phyloP scores from a whole-genome alignment of 2,797 vertebrate species.

The Protonibea diacanthus region DNA sequence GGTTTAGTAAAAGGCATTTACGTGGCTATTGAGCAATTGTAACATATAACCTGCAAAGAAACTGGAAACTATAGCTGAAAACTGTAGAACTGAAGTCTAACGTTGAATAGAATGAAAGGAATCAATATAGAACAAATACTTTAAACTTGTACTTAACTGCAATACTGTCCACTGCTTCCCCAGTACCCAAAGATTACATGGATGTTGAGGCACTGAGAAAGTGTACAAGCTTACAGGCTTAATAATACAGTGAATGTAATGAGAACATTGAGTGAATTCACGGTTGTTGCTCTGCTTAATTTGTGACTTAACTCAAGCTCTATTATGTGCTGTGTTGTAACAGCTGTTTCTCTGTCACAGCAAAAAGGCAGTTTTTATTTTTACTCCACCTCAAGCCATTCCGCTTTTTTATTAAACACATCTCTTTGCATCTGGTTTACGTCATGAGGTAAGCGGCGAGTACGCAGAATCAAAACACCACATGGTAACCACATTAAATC shows the following conservation, averaged over 20 bases:
- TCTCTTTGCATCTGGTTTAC: slow-evolving; percentile 56
- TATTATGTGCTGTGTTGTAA: slow-evolving; percentile 48
- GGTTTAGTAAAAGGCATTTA: not conserved
- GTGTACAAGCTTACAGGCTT: slow-evolving; percentile 18
- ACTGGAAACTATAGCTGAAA: not conserved
- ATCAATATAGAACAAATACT: not conserved
- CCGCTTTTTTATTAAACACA: slow-evolving; percentile 62
- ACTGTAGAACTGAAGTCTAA: not conserved
- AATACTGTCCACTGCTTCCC: not conserved
- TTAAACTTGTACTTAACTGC: not conserved
- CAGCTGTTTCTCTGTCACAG: slow-evolving; percentile 61
- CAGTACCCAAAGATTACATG: not conserved
- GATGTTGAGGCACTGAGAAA: not conserved
- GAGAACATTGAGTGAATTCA: slow-evolving; percentile 21
- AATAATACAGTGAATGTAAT: slow-evolving; percentile 31
- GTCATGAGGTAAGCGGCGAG: slow-evolving; percentile 36
- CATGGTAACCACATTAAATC: slow-evolving; percentile 18
- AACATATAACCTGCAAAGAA: no score
- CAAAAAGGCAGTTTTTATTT: slow-evolving; percentile 52
- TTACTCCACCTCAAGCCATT: slow-evolving; percentile 62
- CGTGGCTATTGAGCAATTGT: not conserved
- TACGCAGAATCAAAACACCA: slow-evolving; percentile 33
- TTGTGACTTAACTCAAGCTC: slow-evolving; percentile 26
- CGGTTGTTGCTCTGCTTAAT: slow-evolving; percentile 43
- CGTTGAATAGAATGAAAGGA: not conserved